Evolutionary conservation across 2,888 invertebrate species (phyloP).

Genomic region (Thera obeliscata): DNA sequence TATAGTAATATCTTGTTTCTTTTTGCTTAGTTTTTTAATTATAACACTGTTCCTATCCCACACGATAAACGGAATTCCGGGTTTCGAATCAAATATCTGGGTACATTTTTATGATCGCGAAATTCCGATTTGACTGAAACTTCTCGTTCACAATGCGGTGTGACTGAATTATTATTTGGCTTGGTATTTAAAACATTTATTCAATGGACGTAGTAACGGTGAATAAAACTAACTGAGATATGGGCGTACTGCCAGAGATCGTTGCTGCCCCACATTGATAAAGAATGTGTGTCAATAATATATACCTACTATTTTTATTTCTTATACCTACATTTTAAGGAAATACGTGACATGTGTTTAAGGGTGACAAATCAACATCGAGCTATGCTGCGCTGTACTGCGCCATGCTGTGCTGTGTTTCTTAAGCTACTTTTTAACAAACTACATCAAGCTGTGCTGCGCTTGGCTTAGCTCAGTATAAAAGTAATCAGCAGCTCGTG

Average conservation of each 20-base stretch:
- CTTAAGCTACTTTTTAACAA: not conserved
- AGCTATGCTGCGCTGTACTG: no score
- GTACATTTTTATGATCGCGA: conserved; percentile 1
- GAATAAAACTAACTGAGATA: conserved; percentile 19
- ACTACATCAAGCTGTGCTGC: no score
- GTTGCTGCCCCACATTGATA: conserved; percentile 34
- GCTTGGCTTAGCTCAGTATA: no score
- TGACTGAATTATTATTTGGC: conserved; percentile 24
- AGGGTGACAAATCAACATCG: no score
- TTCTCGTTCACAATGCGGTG: conserved; percentile 12
- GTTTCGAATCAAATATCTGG: conserved; percentile 11
- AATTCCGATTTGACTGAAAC: conserved; percentile 10
- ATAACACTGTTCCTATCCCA: not conserved
- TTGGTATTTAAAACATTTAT: conserved; percentile 27
- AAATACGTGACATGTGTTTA: conserved; percentile 10
- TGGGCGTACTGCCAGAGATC: conserved; percentile 28
- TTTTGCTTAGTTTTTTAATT: conserved; percentile 8
- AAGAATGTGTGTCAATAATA: conserved; percentile 33
- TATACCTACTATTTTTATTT: conserved; percentile 25
- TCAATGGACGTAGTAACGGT: conserved; percentile 21
- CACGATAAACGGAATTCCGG: not conserved
- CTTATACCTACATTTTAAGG: conserved; percentile 18
- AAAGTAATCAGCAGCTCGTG: no score
- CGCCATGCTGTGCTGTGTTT: not conserved
- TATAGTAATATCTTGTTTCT: conserved; percentile 1